A percentile compares a stretch with the other conserved stretches of the same genome.
These are phyloP conservation scores for Myrmecophaga tridactyla DNA, from an alignment of 2,113 vertebrate genomes.

Conservation along the genomic window DNA sequence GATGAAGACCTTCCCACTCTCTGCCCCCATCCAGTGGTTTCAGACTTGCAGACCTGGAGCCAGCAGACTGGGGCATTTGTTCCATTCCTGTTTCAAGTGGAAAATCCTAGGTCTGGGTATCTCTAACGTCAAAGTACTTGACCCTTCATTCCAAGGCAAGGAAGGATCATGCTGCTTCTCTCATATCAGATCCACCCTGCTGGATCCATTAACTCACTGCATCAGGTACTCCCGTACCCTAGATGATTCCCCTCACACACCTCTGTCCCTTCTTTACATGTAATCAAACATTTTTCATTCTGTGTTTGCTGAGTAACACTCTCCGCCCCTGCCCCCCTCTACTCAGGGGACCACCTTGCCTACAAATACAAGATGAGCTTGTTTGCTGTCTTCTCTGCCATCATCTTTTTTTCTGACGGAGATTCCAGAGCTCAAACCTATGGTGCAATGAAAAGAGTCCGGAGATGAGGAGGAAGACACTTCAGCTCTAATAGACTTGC, in stretches of 20 bases:
- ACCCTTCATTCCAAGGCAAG: neutral
- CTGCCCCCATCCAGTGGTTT: neutral
- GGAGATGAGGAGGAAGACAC: neutral
- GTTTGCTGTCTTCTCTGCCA: too few species aligned
- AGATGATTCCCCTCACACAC: neutral
- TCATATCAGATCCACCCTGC: neutral
- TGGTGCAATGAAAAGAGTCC: too few species aligned
- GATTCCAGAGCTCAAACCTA: neutral
- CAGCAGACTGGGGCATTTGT: neutral
- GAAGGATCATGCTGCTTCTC: neutral
- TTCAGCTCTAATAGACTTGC: accelerated
- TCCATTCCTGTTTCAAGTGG: neutral
- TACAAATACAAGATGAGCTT: neutral
- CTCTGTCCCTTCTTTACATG: neutral
- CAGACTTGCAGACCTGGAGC: neutral
- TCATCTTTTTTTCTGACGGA: neutral
- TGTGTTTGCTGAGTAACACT: neutral
- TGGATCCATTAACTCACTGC: neutral
- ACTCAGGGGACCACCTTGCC: neutral
- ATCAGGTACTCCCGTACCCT: neutral
- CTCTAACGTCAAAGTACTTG: neutral
- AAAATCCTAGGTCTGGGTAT: neutral
- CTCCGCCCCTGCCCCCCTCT: too few species aligned
- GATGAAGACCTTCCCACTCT: neutral
- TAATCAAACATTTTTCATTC: neutral